Conservation (phyloP, 2,888 invertebrate genomes). For the Uropetala carovei region DNA sequence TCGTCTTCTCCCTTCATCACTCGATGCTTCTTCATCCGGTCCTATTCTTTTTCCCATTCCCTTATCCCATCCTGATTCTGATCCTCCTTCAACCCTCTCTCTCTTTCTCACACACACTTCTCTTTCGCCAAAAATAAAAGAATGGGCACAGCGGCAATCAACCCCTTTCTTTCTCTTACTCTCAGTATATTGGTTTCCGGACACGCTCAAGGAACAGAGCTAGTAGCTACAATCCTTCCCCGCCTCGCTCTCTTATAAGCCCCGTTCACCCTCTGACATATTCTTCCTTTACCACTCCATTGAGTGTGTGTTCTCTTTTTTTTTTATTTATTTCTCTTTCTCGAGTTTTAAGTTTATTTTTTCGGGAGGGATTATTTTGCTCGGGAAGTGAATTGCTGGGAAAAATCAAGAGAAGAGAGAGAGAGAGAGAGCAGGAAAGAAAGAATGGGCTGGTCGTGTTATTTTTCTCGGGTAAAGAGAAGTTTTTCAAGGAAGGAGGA, state of each 20-base stretch:
- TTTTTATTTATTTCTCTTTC: neutral
- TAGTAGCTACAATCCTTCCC: conserved; percentile 6
- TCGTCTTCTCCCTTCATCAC: no score
- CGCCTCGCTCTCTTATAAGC: neutral
- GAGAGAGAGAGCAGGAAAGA: neutral
- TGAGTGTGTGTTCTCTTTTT: neutral
- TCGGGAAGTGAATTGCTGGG: neutral
- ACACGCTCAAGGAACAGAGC: conserved; percentile 50
- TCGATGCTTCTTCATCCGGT: no score
- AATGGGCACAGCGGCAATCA: conserved; percentile 51
- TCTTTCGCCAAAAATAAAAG: neutral
- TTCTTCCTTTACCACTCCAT: neutral
- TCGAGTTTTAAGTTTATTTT: conserved; percentile 17
- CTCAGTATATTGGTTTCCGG: conserved; percentile 48
- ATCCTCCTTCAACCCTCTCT: no score
- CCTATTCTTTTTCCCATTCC: no score
- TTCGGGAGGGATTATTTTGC: neutral
- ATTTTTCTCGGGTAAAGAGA: neutral
- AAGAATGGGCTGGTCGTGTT: neutral
- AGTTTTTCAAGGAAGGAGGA: neutral
- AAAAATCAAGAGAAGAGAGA: no score
- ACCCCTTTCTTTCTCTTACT: conserved; percentile 56
- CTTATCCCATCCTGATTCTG: no score
- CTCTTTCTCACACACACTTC: no score
- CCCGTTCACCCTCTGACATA: neutral